A percentile compares a stretch with the other conserved stretches of the same genome.
Conservation (phyloP, 2,888 invertebrate species). For the Sepioteuthis lessoniana region DNA sequence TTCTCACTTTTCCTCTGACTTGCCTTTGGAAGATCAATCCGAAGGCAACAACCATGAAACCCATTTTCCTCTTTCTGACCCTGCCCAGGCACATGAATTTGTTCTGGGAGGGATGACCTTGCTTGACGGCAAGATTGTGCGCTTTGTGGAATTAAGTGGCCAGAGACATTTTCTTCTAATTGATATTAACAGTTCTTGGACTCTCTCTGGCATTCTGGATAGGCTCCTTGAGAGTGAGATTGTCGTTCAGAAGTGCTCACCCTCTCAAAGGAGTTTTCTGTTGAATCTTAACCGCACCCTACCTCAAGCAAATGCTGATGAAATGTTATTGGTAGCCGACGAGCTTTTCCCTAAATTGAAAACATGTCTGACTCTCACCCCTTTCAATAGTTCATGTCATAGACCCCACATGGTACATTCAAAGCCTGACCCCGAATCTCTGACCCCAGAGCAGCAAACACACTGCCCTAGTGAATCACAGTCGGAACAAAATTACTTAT, state of each 20-base stretch:
- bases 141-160: background rate
- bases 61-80: background rate
- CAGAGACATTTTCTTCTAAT: constrained; percentile 38
- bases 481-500: background rate
- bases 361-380: background rate
- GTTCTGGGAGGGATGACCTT: constrained; percentile 36
- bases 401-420: background rate
- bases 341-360: constrained; percentile 35
- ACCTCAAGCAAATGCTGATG: constrained; percentile 34
- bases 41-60: background rate
- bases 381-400: background rate
- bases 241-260: background rate
- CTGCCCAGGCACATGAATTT: background rate
- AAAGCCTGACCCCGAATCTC: background rate
- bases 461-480: background rate
- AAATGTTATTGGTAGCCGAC: constrained; percentile 37
- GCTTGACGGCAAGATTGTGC: background rate
- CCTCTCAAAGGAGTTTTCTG: background rate
- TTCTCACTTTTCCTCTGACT: background rate
- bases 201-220: background rate
- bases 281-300: constrained; percentile 24
- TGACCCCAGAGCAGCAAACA: background rate
- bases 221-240: background rate
- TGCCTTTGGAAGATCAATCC: background rate
- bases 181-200: constrained; percentile 23